These are phyloP conservation scores for Cynoglossus semilaevis DNA, from an alignment of 2,113 vertebrate species.

Conservation along the genomic window DNA sequence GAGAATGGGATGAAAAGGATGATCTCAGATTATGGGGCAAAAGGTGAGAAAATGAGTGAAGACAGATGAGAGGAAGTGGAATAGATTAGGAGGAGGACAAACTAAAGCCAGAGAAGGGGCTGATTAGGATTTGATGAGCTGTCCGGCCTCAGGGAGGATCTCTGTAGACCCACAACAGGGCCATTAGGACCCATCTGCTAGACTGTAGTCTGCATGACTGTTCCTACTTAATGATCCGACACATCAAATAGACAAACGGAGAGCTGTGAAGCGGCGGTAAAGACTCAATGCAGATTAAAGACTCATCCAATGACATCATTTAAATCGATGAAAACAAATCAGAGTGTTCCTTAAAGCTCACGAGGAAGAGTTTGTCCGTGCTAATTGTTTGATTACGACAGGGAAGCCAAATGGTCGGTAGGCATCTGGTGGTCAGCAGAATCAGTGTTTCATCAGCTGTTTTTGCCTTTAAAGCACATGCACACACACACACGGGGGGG, in stretches of 20 bases:
- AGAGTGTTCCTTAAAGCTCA: not conserved
- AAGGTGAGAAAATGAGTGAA: conserved; percentile 12
- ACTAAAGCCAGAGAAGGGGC: conserved; percentile 28
- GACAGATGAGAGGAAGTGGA: conserved; percentile 1
- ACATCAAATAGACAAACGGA: too few relatives aligned
- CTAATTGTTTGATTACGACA: conserved; percentile 15
- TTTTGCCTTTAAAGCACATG: conserved; percentile 29
- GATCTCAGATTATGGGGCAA: conserved; percentile 29
- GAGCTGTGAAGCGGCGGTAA: too few relatives aligned
- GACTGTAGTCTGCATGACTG: conserved; percentile 36
- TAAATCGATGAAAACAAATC: not conserved
- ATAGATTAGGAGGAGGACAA: conserved; percentile 5
- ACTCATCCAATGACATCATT: not conserved
- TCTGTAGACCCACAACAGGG: conserved; percentile 25
- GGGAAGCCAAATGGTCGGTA: conserved; percentile 52
- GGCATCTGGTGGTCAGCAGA: conserved; percentile 49
- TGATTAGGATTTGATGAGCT: conserved; percentile 65
- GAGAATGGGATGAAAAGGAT: conserved; percentile 26
- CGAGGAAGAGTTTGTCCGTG: conserved; percentile 12
- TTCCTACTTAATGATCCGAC: conserved; percentile 16
- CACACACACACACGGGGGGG: conserved; percentile 13
- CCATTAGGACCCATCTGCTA: conserved; percentile 54
- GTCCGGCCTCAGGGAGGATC: conserved; percentile 43
- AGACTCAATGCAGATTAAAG: too few relatives aligned
- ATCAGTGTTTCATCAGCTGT: conserved; percentile 67